Percentiles rank a stretch among this genome's conserved stretches.
Conservation (phyloP, 2,797 vertebrate genomes). For the Helostoma temminkii region DNA sequence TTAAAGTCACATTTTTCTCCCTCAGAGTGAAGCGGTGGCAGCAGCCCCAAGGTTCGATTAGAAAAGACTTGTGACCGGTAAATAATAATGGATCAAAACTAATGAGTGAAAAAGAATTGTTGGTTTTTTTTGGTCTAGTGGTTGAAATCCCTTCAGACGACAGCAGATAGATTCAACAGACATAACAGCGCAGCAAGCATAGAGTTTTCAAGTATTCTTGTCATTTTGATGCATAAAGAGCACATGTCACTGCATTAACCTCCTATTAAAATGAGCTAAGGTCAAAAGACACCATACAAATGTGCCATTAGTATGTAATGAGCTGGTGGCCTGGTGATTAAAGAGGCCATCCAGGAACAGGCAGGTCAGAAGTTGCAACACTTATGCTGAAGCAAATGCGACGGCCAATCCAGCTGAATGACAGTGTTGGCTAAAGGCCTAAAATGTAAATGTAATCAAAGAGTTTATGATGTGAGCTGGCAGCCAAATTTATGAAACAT, state of each 20-base stretch:
- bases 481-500: constrained; percentile 14
- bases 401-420: not conserved
- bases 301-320: constrained; percentile 26
- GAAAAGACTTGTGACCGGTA: constrained; percentile 32
- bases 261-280: not conserved
- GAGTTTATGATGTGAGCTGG: constrained; percentile 31
- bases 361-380: constrained; percentile 14
- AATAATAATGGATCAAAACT: not conserved
- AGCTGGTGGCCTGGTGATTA: constrained; percentile 9
- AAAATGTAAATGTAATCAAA: constrained; percentile 48
- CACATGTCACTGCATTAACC: constrained; percentile 18
- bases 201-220: not conserved
- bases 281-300: constrained; percentile 20
- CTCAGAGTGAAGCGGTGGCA: not conserved
- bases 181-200: not conserved
- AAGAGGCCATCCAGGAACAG: constrained; percentile 1
- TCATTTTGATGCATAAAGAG: constrained; percentile 10
- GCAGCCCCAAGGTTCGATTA: constrained; percentile 18
- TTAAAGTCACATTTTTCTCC: constrained; percentile 42
- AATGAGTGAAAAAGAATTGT: not conserved
- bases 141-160: constrained; percentile 3
- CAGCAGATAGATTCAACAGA: not conserved
- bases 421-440: constrained; percentile 15
- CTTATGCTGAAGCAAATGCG: not conserved
- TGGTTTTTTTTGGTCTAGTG: no score